These are phyloP conservation scores for Rhadina sibilatrix DNA, from an alignment of 2,113 vertebrate species.

Conservation along the genomic window DNA sequence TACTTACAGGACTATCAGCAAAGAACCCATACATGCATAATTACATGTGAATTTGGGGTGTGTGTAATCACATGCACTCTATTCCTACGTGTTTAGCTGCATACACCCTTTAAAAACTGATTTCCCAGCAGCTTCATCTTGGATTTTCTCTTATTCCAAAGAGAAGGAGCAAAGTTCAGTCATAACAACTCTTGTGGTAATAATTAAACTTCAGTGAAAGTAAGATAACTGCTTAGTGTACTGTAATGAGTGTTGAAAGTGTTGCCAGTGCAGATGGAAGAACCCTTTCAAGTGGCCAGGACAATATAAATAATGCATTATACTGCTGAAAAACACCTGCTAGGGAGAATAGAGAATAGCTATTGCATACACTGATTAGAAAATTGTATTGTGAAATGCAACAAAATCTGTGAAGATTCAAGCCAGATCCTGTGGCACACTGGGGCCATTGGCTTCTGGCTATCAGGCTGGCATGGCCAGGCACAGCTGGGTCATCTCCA, in stretches of 20 bases:
- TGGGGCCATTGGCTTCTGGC: background rate
- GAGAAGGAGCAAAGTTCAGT: background rate
- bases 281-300: conserved; percentile 4
- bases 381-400: background rate
- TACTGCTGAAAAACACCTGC: conserved; percentile 15
- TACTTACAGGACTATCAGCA: background rate
- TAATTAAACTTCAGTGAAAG: background rate
- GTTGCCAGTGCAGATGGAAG: conserved; percentile 16
- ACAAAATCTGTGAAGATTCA: background rate
- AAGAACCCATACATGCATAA: background rate
- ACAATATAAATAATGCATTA: conserved; percentile 29
- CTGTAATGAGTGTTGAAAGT: background rate
- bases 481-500: background rate
- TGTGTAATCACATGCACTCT: background rate
- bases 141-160: background rate
- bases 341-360: background rate
- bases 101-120: background rate
- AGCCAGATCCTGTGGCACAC: background rate
- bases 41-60: background rate
- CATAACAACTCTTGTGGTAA: background rate
- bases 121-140: background rate
- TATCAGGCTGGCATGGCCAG: background rate
- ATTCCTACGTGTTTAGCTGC: rapidly evolving
- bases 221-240: background rate
- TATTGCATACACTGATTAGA: background rate